Evolutionary conservation across 92 coral and sea anemone species (phyloP), one percentile per base, ranked within the genome.

Genomic region (Epizoanthus illoricatus): DNA sequence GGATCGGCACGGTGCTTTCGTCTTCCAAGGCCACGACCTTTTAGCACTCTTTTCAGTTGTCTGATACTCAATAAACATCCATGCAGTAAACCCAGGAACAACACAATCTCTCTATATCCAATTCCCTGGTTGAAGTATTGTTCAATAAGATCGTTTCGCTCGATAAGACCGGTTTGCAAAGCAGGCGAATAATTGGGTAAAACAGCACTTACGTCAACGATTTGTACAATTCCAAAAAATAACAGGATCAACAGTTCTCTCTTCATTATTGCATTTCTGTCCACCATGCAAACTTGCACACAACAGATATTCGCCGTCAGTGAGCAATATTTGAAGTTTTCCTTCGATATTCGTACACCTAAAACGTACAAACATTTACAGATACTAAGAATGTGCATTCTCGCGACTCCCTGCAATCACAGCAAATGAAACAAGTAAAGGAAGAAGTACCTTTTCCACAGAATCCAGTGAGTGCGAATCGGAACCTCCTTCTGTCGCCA

Each of bases 51-150:
- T 71, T 84, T 84, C 47, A 75, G 83, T 63, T 84, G 83, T 40
- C 87, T 69, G 16, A 84, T 65, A 62, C 83, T 84, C 75, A 84
- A 84, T 41, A 84, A 62, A 39, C 65, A 75, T 57, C 87, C 87
- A 45, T 75, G 87, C 83, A 84, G 52, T 74, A 69, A 75, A 63
- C 75, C 83, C 74, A 75, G 71, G 74, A 84, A 65, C 69, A 75
- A 65, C 33, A 84, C 21, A n/a, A 84, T 75, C 80, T 84, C 83
- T 2, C 65, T 84, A 73, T 74, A 74, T 41, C 83, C 83, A 41
- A 75, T 55, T 40, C 83, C 83, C 75, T 74, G 21, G 18, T 84
- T 71, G 67, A 84, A 84, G 68, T 75, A 84, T 49, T n/a, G 73
- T 62, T 73, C 81, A 20, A 84, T 63, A 40, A 84, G 78, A 72